Evolutionary conservation across 2,113 vertebrate species (phyloP).

Genomic region (Neotoma lepida): DNA sequence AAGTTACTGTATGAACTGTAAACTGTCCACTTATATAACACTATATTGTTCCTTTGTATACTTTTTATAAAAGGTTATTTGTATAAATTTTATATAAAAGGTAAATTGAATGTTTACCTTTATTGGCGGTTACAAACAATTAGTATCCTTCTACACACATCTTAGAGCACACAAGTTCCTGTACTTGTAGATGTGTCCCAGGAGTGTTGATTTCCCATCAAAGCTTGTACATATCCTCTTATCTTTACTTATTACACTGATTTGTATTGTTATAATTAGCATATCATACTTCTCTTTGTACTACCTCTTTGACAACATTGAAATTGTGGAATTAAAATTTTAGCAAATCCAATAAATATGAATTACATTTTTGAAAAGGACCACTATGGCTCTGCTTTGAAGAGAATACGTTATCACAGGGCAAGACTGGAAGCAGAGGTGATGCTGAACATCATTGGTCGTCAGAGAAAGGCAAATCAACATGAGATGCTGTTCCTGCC

Average conservation of each 20-base stretch:
- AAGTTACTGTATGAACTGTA: background rate
- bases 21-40: background rate
- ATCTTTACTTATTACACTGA: background rate
- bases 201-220: background rate
- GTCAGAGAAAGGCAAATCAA: background rate
- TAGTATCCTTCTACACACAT: background rate
- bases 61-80: background rate
- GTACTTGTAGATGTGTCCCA: background rate
- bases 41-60: background rate
- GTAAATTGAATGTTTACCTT: background rate
- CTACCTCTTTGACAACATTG: background rate
- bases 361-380: constrained; percentile 6
- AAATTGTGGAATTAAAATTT: background rate
- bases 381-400: background rate
- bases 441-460: background rate
- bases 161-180: background rate
- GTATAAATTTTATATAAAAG: background rate
- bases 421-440: background rate
- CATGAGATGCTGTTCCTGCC: background rate
- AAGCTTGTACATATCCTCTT: background rate
- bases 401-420: background rate
- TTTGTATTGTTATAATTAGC: background rate
- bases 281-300: background rate
- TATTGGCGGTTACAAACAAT: background rate
- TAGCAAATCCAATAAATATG: background rate